phyloP scores from a whole-genome alignment of 2,888 invertebrate genomes.

The Platycheirus albimanus region DNA sequence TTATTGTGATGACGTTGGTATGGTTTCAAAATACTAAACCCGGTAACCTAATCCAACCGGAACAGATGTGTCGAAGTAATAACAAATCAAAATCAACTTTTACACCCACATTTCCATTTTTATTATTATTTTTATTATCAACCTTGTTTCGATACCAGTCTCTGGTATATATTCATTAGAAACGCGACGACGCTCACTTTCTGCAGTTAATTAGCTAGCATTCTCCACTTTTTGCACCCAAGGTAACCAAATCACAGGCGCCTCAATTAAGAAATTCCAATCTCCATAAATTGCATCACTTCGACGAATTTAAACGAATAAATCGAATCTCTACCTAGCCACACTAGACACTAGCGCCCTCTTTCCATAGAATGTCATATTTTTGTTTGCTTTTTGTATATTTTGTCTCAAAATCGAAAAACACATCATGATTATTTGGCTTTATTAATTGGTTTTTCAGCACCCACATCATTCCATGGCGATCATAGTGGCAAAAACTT shows the following conservation, averaged over 20 bases:
- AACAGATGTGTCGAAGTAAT: no score
- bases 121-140: neutral
- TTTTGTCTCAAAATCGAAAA: slow-evolving; percentile 16
- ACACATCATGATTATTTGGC: slow-evolving; percentile 7
- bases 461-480: slow-evolving; percentile 48
- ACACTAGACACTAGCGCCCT: slow-evolving; percentile 2
- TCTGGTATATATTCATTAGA: neutral
- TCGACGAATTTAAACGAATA: slow-evolving; percentile 30
- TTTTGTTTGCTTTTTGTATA: neutral
- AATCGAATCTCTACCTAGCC: neutral
- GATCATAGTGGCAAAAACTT: slow-evolving; percentile 29
- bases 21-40: no score
- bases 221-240: slow-evolving; percentile 2
- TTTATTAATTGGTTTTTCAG: slow-evolving; percentile 60
- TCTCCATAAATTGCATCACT: slow-evolving; percentile 41
- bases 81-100: neutral
- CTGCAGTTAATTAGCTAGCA: slow-evolving; percentile 18
- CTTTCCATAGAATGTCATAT: neutral
- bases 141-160: neutral
- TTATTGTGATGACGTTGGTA: no score
- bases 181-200: neutral
- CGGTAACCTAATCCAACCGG: no score
- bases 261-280: slow-evolving; percentile 30
- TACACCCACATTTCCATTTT: neutral
- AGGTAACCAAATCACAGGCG: slow-evolving; percentile 33